phyloP scores from a whole-genome alignment of 1,140 invertebrate species.

The Trichogramma pretiosum region DNA sequence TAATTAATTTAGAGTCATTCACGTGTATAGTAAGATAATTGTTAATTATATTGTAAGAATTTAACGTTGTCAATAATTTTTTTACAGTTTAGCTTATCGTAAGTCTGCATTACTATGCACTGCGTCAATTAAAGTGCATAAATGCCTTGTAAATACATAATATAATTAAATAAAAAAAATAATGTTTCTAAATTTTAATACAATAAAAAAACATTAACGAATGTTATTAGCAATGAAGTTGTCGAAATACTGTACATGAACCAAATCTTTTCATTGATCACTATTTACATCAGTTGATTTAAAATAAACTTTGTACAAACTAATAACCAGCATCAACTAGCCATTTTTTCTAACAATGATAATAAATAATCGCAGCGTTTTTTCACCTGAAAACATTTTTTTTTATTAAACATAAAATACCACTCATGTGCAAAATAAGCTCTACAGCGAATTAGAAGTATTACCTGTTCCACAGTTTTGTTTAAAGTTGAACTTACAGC shows the following conservation, averaged over 20 bases:
- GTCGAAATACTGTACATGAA: too few species aligned
- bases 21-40: background rate
- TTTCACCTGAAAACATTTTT: conserved; percentile 28
- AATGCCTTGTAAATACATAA: conserved; percentile 10
- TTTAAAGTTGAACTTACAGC: conserved; percentile 32
- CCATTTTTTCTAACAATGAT: conserved; percentile 34
- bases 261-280: conserved; percentile 7
- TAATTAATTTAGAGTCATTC: background rate
- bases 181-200: too few species aligned
- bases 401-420: background rate
- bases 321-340: too few species aligned
- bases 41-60: conserved; percentile 9
- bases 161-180: background rate
- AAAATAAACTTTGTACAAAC: conserved; percentile 13
- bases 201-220: too few species aligned
- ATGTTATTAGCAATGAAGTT: too few species aligned
- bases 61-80: conserved; percentile 11
- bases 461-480: conserved; percentile 34
- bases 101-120: conserved; percentile 9
- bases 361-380: conserved; percentile 34
- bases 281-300: conserved; percentile 11
- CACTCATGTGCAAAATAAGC: too few species aligned
- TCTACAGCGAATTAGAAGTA: too few species aligned
- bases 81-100: conserved; percentile 9
- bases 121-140: conserved; percentile 10